phyloP scores from a whole-genome alignment of 2,797 vertebrate species.

The Falco novaeseelandiae region DNA sequence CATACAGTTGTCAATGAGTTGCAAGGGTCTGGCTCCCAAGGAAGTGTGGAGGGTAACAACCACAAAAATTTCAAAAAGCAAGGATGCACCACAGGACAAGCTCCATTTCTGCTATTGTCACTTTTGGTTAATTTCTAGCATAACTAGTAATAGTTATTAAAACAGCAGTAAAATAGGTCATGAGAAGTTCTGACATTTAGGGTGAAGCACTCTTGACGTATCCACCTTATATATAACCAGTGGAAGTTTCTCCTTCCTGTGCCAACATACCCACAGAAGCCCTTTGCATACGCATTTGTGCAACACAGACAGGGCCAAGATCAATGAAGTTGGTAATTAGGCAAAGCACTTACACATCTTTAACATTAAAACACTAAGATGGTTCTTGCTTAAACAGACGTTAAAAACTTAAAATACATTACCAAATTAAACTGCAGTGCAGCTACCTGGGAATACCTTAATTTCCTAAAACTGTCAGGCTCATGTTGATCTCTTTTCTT shows the following conservation, averaged over 20 bases:
- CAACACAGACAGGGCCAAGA: not conserved
- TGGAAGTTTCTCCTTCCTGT: not conserved
- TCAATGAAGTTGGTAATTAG: not conserved
- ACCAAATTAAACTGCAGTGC: not conserved
- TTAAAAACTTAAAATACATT: not conserved
- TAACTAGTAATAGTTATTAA: not conserved
- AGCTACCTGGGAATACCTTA: not conserved
- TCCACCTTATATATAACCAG: not conserved
- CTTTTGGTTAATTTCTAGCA: not conserved
- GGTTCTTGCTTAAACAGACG: not conserved
- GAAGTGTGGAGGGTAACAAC: not conserved
- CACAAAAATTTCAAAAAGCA: not conserved
- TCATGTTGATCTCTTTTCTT: not conserved
- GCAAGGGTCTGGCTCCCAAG: not conserved
- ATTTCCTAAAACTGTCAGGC: not conserved
- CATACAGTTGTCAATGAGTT: rapidly evolving
- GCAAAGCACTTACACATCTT: not conserved
- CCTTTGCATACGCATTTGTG: not conserved
- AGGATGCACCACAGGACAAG: not conserved
- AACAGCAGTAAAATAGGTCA: not conserved
- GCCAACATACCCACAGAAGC: not conserved
- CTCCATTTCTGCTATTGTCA: not conserved
- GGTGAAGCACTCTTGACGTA: not conserved
- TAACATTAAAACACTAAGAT: not conserved
- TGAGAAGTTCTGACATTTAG: not conserved